Evolutionary conservation across 2,797 vertebrate genomes (phyloP).

Genomic region (Thamnophis elegans): DNA sequence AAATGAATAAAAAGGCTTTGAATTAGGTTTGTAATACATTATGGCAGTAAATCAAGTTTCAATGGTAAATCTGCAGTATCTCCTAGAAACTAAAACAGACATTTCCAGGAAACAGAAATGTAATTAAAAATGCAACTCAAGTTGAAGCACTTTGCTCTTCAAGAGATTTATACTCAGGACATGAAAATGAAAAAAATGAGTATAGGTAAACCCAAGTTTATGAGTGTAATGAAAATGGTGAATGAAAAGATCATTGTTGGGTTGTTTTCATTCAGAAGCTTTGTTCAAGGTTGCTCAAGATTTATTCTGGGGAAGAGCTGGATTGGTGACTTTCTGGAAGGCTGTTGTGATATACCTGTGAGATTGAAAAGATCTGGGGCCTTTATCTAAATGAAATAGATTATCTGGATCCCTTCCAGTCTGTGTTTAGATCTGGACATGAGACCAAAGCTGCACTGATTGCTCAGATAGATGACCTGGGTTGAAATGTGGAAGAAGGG

Average conservation of each 20-base stretch:
- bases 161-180: not conserved
- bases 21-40: not conserved
- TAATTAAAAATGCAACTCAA: not conserved
- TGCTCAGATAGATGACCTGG: not conserved
- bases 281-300: not conserved
- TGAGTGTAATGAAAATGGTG: not conserved
- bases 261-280: not conserved
- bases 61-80: constrained; percentile 7
- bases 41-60: not conserved
- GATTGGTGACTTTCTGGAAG: not conserved
- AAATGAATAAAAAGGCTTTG: not conserved
- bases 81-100: constrained; percentile 27
- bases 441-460: not conserved
- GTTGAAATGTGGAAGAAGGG: not conserved
- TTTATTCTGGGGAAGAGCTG: not conserved
- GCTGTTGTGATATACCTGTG: not conserved
- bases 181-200: not conserved
- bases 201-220: not conserved
- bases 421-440: not conserved
- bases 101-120: not conserved
- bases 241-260: not conserved
- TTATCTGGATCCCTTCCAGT: not conserved
- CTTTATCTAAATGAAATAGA: not conserved
- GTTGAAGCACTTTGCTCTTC: not conserved
- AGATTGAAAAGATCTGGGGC: not conserved